Percentiles rank a stretch among this genome's conserved stretches.
phyloP scores from a whole-genome alignment of 2,113 vertebrate genomes.

The Anolis sagrei region DNA sequence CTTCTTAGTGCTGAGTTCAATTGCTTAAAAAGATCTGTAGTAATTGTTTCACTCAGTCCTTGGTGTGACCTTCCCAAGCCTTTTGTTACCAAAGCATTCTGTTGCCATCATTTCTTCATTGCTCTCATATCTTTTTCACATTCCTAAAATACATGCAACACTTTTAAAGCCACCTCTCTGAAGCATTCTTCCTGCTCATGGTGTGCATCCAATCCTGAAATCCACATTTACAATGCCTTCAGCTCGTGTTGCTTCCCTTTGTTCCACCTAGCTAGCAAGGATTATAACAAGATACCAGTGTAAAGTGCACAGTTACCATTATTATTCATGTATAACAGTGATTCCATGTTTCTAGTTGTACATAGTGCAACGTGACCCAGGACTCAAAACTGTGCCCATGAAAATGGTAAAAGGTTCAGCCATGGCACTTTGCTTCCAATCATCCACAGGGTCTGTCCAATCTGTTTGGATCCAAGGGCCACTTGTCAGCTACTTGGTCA shows the following conservation, averaged over 20 bases:
- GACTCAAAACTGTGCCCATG: not conserved
- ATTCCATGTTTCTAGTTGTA: not conserved
- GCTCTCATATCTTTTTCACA: not conserved
- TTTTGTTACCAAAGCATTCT: not conserved
- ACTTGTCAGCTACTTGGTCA: no score
- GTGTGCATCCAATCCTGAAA: not conserved
- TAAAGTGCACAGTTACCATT: not conserved
- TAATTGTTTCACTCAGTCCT: not conserved
- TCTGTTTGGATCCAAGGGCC: no score
- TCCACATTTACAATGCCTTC: not conserved
- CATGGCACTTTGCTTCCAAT: no score
- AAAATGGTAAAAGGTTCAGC: not conserved
- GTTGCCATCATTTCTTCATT: not conserved
- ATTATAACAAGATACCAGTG: not conserved
- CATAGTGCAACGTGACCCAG: not conserved
- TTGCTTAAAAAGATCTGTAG: not conserved
- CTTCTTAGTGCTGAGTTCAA: not conserved
- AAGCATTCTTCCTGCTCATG: not conserved
- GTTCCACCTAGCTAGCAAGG: not conserved
- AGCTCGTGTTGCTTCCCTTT: not conserved
- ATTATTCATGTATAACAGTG: not conserved
- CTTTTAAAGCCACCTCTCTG: not conserved
- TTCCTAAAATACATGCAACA: not conserved
- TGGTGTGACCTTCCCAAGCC: not conserved
- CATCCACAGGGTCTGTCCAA: no score